Percentiles rank a stretch among this genome's conserved stretches.
Conservation (phyloP, 2,113 vertebrate genomes). For the Phylloscopus trochiloides region DNA sequence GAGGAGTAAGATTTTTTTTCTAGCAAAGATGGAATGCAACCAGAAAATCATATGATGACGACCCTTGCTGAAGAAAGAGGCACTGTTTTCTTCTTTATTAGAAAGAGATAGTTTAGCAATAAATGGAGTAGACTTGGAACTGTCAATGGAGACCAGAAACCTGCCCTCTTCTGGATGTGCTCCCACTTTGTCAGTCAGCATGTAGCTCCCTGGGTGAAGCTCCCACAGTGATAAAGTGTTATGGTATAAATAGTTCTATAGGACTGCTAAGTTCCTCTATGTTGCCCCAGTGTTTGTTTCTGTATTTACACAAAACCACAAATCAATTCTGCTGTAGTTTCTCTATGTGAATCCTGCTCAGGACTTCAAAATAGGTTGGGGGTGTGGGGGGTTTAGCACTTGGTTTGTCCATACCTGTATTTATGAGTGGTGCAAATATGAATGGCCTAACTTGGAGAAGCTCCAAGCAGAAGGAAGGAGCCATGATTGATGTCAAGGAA, state of each 20-base stretch:
- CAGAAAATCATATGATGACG: neutral
- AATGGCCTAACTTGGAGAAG: neutral
- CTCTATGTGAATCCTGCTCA: neutral
- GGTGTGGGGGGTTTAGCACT: accelerated
- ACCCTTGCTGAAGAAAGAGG: neutral
- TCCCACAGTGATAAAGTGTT: neutral
- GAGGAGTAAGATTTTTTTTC: neutral
- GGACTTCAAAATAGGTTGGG: neutral
- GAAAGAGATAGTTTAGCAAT: neutral
- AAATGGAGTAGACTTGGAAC: neutral
- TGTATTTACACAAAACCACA: neutral
- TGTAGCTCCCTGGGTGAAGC: neutral
- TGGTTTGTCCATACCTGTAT: neutral
- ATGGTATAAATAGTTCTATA: neutral
- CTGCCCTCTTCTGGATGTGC: neutral
- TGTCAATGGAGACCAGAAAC: neutral
- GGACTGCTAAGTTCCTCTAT: neutral
- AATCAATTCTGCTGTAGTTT: neutral
- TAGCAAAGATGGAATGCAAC: neutral
- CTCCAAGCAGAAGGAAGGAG: neutral
- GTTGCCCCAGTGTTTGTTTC: neutral
- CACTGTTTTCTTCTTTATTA: neutral
- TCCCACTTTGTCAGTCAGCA: neutral
- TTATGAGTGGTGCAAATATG: neutral
- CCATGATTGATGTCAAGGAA: neutral